Evolutionary conservation across 1,140 invertebrate species (phyloP).

Genomic region (Cotesia chilonis): DNA sequence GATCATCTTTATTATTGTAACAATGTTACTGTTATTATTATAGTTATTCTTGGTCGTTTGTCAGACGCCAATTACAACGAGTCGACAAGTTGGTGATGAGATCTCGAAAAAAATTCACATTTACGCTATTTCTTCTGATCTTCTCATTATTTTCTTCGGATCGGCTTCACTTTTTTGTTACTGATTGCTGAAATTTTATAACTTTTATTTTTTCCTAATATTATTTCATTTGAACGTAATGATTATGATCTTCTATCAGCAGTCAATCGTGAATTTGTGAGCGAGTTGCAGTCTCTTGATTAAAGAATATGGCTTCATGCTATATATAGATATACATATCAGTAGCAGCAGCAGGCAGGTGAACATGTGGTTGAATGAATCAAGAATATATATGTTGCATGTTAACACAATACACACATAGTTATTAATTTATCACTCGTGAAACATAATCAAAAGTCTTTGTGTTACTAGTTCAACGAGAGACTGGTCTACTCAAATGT

Average conservation of each 20-base stretch:
- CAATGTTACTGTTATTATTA: constrained; percentile 32
- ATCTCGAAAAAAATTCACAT: constrained; percentile 7
- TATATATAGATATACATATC: constrained; percentile 7
- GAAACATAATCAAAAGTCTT: background rate
- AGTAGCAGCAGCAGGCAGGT: constrained; percentile 22
- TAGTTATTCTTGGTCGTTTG: constrained; percentile 18
- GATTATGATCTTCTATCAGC: too few relatives aligned
- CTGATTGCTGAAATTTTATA: too few relatives aligned
- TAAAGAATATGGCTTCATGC: constrained; percentile 3
- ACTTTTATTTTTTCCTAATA: too few relatives aligned
- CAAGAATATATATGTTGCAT: too few relatives aligned
- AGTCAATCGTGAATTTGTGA: constrained; percentile 1
- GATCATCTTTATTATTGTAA: constrained; percentile 27
- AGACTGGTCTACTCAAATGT: background rate
- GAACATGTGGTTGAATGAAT: constrained; percentile 2
- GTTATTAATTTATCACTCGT: constrained; percentile 18
- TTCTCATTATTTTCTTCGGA: constrained; percentile 16
- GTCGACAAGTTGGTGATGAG: background rate
- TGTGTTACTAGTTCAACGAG: background rate
- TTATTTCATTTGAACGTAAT: too few relatives aligned
- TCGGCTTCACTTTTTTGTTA: constrained; percentile 25
- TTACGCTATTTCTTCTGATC: background rate
- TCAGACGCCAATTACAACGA: background rate
- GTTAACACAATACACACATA: constrained; percentile 29
- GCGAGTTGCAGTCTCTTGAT: background rate